These are phyloP conservation scores for Pardalotus punctatus DNA, from an alignment of 2,113 vertebrate species.

Conservation along the genomic window DNA sequence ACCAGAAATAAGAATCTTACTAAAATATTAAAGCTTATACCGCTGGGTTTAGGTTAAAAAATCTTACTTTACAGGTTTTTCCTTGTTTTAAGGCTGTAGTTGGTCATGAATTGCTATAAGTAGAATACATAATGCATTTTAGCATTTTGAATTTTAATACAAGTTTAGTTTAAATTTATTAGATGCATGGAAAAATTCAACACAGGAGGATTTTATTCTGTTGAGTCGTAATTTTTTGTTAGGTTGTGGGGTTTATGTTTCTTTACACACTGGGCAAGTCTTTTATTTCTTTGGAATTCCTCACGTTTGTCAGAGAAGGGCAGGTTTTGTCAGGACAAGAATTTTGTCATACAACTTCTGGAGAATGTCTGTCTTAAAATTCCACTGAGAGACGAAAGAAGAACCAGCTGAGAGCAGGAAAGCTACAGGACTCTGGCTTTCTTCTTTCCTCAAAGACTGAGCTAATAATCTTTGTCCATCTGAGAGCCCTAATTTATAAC, in stretches of 20 bases:
- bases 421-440: not conserved
- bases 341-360: not conserved
- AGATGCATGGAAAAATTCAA: not conserved
- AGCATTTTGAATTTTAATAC: not conserved
- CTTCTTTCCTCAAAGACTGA: conserved; percentile 18
- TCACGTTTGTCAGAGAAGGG: not conserved
- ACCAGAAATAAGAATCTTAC: not conserved
- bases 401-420: not conserved
- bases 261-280: not conserved
- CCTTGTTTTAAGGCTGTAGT: not conserved
- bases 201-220: not conserved
- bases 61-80: not conserved
- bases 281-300: not conserved
- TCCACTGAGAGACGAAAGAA: not conserved
- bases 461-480: conserved; percentile 41
- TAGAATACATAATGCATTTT: not conserved
- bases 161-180: not conserved
- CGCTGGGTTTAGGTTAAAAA: not conserved
- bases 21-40: not conserved
- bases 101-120: not conserved
- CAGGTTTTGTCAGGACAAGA: not conserved
- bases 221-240: not conserved
- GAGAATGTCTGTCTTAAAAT: not conserved
- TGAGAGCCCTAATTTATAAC: conserved; percentile 49
- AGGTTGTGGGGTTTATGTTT: not conserved